A percentile compares a stretch with the other conserved stretches of the same genome.
Conservation (phyloP, 2,888 invertebrate species). For the Lumbricus terrestris region DNA sequence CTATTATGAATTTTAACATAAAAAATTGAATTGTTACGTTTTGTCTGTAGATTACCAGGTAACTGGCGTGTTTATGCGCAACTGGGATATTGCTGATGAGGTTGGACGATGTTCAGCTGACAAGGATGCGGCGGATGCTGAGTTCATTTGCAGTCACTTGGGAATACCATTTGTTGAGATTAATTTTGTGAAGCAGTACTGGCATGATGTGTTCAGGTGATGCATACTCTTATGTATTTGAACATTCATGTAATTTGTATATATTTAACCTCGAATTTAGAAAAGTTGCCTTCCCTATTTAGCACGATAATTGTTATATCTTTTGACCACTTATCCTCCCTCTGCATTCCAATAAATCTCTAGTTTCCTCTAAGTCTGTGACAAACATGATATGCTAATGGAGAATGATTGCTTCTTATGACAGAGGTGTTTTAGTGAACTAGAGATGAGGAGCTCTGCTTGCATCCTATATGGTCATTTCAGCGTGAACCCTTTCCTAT, state of each 20-base stretch:
- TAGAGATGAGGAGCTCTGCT: no score
- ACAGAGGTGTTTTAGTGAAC: no score
- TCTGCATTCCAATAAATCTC: background rate
- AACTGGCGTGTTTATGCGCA: slow-evolving; percentile 86
- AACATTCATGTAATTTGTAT: background rate
- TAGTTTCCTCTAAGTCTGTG: background rate
- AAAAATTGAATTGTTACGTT: slow-evolving; percentile 17
- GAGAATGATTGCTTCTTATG: no score
- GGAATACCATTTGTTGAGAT: slow-evolving; percentile 77
- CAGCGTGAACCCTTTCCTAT: no score
- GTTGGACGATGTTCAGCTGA: slow-evolving; percentile 78
- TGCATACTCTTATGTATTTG: slow-evolving; percentile 23
- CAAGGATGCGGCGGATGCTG: slow-evolving; percentile 82
- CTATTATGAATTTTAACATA: background rate
- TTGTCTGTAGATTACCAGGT: slow-evolving; percentile 73
- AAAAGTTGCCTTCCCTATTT: background rate
- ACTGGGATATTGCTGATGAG: slow-evolving; percentile 91
- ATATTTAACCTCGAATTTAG: background rate
- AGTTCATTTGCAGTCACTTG: slow-evolving; percentile 75
- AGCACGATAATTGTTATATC: background rate
- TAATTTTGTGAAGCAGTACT: slow-evolving; percentile 81
- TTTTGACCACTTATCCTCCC: background rate
- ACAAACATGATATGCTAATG: no score
- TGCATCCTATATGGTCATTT: no score
- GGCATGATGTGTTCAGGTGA: slow-evolving; percentile 65